phyloP scores from a whole-genome alignment of 2,888 invertebrate species.

The Micropterix aruncella region DNA sequence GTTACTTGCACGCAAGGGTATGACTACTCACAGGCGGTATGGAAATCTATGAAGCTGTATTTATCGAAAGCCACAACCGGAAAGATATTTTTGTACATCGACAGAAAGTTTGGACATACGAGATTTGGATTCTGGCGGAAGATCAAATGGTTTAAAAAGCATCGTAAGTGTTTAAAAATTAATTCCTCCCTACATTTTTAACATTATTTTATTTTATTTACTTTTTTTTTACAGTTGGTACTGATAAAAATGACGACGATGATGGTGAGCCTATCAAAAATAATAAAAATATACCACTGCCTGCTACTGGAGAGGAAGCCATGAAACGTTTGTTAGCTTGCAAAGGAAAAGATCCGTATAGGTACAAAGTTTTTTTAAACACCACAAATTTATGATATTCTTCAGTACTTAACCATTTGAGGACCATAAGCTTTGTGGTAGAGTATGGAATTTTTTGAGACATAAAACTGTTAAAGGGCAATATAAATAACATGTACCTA shows the following conservation, averaged over 20 bases:
- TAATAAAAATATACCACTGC: conserved; percentile 59
- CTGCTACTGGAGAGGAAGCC: conserved; percentile 86
- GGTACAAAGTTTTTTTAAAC: too few species aligned
- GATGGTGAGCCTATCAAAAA: conserved; percentile 24
- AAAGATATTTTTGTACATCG: conserved; percentile 34
- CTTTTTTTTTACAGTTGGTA: too few species aligned
- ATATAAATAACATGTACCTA: too few species aligned
- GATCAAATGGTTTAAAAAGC: conserved; percentile 37
- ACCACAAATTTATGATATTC: conserved; percentile 4
- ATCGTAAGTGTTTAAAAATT: neutral
- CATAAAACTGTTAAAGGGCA: too few species aligned
- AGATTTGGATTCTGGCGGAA: conserved; percentile 43
- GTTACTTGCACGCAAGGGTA: conserved; percentile 35
- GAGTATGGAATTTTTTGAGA: too few species aligned
- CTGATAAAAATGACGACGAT: conserved; percentile 25
- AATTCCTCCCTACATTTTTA: too few species aligned
- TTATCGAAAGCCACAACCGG: conserved; percentile 26
- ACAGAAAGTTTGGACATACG: conserved; percentile 42
- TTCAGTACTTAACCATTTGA: too few species aligned
- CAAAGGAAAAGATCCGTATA: conserved; percentile 93
- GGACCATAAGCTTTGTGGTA: too few species aligned
- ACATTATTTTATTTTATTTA: too few species aligned
- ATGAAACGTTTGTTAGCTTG: conserved; percentile 86
- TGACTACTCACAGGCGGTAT: conserved; percentile 32
- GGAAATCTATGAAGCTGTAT: conserved; percentile 31